Percentiles rank a stretch among this genome's conserved stretches.
phyloP scores from a whole-genome alignment of 2,797 vertebrate genomes.

The Podarcis lilfordi region DNA sequence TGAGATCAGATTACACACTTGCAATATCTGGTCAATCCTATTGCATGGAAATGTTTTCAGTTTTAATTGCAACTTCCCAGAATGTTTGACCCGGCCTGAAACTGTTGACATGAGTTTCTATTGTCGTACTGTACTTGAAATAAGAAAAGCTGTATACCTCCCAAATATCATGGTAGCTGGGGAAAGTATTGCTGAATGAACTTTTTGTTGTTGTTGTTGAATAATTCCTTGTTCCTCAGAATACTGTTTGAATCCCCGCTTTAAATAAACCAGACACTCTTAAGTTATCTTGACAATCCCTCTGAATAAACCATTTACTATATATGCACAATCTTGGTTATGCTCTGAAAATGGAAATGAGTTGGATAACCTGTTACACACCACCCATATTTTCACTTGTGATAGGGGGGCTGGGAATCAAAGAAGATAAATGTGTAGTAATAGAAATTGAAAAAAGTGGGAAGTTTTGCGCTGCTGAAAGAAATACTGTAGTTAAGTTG shows the following conservation, averaged over 20 bases:
- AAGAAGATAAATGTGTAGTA: not conserved
- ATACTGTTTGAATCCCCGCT: too few relatives aligned
- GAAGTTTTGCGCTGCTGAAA: not conserved
- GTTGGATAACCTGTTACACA: not conserved
- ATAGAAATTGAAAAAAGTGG: not conserved
- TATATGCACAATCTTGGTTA: not conserved
- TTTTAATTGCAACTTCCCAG: not conserved
- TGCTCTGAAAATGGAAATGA: slow-evolving; percentile 6
- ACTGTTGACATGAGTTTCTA: not conserved
- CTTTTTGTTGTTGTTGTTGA: not conserved
- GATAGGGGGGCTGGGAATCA: not conserved
- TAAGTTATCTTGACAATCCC: not conserved
- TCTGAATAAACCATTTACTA: not conserved
- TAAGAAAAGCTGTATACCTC: not conserved
- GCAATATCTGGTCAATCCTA: too few relatives aligned
- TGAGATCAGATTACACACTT: too few relatives aligned
- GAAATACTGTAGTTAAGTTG: not conserved
- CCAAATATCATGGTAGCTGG: not conserved
- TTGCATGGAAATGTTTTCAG: too few relatives aligned
- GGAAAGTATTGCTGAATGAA: not conserved
- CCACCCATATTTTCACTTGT: not conserved
- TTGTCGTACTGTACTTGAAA: not conserved
- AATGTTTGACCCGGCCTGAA: not conserved
- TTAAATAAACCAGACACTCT: too few relatives aligned
- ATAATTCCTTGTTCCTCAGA: not conserved